Percentiles rank a stretch among this genome's conserved stretches.
phyloP scores from a whole-genome alignment of 1,140 invertebrate genomes.

The Bombus huntii region DNA sequence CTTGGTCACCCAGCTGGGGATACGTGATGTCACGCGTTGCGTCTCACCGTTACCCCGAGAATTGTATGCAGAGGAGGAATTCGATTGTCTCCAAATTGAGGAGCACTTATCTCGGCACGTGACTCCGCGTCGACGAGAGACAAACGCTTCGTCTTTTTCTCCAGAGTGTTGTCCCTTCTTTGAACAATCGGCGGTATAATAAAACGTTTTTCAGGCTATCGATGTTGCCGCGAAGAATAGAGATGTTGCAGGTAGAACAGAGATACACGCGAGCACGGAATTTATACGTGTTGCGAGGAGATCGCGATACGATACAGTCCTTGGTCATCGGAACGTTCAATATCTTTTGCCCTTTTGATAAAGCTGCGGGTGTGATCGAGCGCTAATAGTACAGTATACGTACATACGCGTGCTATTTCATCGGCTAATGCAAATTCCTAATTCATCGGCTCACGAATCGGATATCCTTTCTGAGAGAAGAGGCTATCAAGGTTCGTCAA shows the following conservation, averaged over 20 bases:
- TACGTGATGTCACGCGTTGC: conserved; percentile 49
- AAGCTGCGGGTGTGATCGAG: too few species aligned
- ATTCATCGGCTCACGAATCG: neutral
- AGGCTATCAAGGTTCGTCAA: neutral
- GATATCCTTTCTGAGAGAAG: neutral
- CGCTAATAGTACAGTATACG: too few species aligned
- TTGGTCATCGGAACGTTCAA: neutral
- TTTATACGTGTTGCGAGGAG: neutral
- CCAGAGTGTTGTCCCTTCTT: neutral
- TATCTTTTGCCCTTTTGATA: too few species aligned
- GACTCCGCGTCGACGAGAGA: conserved; percentile 21
- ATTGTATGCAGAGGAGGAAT: conserved; percentile 53
- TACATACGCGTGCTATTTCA: too few species aligned
- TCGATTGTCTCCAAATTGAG: conserved; percentile 62
- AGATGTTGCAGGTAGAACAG: neutral
- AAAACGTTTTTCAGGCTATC: conserved; percentile 17
- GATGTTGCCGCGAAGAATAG: neutral
- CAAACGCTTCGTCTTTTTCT: neutral
- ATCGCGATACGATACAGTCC: neutral
- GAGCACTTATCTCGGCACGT: conserved; percentile 53
- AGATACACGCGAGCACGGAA: neutral
- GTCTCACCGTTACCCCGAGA: conserved; percentile 51
- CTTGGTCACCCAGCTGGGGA: conserved; percentile 24
- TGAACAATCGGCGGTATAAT: conserved; percentile 9
- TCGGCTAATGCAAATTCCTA: neutral